These are phyloP conservation scores for Rhinopomastus cyanomelas DNA, from an alignment of 2,113 vertebrate genomes.

Conservation along the genomic window DNA sequence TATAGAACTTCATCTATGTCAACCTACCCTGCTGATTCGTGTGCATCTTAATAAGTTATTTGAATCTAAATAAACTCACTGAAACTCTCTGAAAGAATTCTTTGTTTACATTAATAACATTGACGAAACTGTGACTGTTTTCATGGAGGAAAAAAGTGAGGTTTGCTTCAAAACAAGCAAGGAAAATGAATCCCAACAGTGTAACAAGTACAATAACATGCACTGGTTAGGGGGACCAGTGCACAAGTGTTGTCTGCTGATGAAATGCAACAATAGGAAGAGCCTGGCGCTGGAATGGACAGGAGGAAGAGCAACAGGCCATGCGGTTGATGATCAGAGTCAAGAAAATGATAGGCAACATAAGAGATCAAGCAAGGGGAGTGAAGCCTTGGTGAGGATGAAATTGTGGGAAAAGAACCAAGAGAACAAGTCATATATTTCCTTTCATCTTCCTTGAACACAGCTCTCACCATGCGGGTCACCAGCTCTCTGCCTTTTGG, in stretches of 20 bases:
- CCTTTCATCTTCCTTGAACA: not conserved
- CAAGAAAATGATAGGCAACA: not conserved
- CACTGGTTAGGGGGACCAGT: not conserved
- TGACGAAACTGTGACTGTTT: not conserved
- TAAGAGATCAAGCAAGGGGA: not conserved
- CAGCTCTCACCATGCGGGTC: not conserved
- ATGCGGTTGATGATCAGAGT: not conserved
- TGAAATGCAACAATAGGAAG: not conserved
- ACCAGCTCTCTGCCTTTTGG: not conserved
- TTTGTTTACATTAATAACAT: not conserved
- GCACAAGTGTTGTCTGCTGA: not conserved
- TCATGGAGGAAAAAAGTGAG: not conserved
- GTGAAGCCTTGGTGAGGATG: not conserved
- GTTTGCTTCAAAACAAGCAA: constrained; percentile 8
- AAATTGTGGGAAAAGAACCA: not conserved
- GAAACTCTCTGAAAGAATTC: not conserved
- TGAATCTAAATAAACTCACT: constrained; percentile 11
- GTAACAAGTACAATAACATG: not conserved
- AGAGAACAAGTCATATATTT: not conserved
- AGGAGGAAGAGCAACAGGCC: not conserved
- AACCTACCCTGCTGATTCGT: not conserved
- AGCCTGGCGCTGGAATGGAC: not conserved
- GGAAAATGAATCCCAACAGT: not conserved
- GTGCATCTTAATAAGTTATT: not conserved
- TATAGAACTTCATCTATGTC: not conserved